Base-by-base conservation (phyloP, 2,888 invertebrate genomes). In the Polylopha cassiicola region DNA sequence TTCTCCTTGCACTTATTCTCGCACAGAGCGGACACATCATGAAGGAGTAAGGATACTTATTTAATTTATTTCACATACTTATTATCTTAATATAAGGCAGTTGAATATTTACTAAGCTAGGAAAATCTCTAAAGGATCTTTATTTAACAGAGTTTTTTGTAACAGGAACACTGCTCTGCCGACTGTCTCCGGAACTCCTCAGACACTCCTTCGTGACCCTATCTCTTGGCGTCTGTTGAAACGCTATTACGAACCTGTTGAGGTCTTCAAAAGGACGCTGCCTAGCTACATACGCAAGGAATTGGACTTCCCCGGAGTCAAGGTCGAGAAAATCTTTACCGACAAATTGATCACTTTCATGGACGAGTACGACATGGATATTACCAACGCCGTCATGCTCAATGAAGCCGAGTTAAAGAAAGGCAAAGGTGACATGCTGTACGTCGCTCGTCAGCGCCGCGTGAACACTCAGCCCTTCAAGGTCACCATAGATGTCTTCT, bases 141-240 rank as follows among this genome's bases (percentile, higher is more conserved):
- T n/a, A n/a, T n/a, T n/a, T n/a, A n/a, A n/a, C n/a, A n/a, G n/a
- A n/a, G n/a, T 16, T 6, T 20, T 24, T 30, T 43, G 48, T 61
- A 43, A 3, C 54, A 84, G 84, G 49, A 73, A 81, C 64, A 79
- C 80, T 1, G 82, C 81, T 61, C 59, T 84, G 23, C 90, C 91
- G 7, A 87, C 90, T 21, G 87, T 88, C 5, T 67, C 91, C 50
- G 89, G 91, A 57, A 87, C 89, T 66, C 89, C 87, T 63, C 78
- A 87, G 39, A 91, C 91, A 1, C 87, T 89, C 55, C 68, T 91
- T 57, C 89, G 92, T 34, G 93, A 93, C 71, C 92, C 93, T 7
- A 86, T 90, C 39, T 92, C 90, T 87, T 93, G 90, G 82, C 87
- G 87, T 51, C 71, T 92, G 49, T 88, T 89, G 76, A 89, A 90